Evolutionary conservation across 2,113 vertebrate genomes (phyloP).

Genomic region (Onychorhynchus coronatus): DNA sequence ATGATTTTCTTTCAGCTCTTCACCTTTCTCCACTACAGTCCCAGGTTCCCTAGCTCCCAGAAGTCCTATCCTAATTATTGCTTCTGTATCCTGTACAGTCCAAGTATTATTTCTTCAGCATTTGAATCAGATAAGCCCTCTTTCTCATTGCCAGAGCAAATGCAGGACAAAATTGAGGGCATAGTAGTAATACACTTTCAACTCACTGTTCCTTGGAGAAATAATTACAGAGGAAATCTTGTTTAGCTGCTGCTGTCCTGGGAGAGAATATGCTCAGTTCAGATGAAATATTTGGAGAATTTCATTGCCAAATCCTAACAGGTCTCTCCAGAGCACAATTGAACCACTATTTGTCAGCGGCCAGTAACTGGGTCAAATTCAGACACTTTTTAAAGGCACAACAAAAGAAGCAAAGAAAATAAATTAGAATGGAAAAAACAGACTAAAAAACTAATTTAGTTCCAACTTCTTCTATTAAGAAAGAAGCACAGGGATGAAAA

Average conservation of each 20-base stretch:
- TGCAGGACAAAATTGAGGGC: slow-evolving; percentile 4
- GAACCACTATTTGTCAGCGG: slow-evolving; percentile 1
- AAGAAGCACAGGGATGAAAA: neutral
- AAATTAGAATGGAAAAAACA: neutral
- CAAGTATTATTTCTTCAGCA: neutral
- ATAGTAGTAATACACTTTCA: neutral
- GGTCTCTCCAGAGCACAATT: neutral
- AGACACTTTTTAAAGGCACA: neutral
- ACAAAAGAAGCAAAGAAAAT: neutral
- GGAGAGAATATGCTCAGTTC: neutral
- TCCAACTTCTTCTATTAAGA: neutral
- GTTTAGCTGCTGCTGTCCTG: neutral
- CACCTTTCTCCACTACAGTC: neutral
- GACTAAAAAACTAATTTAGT: neutral
- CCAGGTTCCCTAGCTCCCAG: neutral
- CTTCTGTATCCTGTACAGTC: neutral
- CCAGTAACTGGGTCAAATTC: slow-evolving; percentile 23
- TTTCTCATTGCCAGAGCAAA: neutral
- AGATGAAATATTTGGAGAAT: slow-evolving; percentile 4
- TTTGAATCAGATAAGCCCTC: neutral
- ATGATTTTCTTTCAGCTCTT: neutral
- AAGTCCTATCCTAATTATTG: slow-evolving; percentile 1
- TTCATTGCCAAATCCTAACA: neutral
- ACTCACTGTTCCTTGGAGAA: neutral
- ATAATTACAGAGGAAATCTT: slow-evolving; percentile 30